Conservation (phyloP, 2,797 vertebrate species). For the Squalus acanthias region DNA sequence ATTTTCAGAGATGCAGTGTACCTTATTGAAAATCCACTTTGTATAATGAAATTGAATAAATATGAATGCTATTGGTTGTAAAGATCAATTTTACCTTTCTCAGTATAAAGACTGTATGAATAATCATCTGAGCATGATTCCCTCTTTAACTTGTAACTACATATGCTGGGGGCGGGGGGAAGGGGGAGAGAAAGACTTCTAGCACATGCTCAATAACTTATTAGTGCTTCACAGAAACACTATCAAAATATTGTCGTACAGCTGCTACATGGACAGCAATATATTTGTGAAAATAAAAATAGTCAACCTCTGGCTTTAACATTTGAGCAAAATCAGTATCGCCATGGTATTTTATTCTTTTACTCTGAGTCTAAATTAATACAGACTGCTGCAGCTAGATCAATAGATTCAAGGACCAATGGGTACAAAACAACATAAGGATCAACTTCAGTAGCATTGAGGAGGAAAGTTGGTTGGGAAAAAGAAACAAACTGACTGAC, state of each 20-base stretch:
- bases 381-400: background rate
- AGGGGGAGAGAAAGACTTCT: background rate
- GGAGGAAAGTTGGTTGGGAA: background rate
- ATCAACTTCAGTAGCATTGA: background rate
- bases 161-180: background rate
- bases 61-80: background rate
- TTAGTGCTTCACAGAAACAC: background rate
- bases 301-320: background rate
- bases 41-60: slow-evolving; percentile 16
- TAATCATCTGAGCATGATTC: background rate
- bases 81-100: background rate
- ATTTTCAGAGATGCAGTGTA: background rate
- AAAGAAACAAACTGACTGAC: background rate
- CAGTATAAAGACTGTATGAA: background rate
- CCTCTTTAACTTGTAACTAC: background rate
- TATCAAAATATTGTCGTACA: background rate
- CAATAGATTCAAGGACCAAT: background rate
- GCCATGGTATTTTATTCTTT: background rate
- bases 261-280: background rate
- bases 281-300: background rate
- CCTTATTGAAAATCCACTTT: background rate
- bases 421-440: background rate
- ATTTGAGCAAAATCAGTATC: background rate
- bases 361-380: background rate
- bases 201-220: background rate